A percentile compares a stretch with the other conserved stretches of the same genome.
Conservation (phyloP, 2,888 invertebrate species). For the Metellina segmentata region DNA sequence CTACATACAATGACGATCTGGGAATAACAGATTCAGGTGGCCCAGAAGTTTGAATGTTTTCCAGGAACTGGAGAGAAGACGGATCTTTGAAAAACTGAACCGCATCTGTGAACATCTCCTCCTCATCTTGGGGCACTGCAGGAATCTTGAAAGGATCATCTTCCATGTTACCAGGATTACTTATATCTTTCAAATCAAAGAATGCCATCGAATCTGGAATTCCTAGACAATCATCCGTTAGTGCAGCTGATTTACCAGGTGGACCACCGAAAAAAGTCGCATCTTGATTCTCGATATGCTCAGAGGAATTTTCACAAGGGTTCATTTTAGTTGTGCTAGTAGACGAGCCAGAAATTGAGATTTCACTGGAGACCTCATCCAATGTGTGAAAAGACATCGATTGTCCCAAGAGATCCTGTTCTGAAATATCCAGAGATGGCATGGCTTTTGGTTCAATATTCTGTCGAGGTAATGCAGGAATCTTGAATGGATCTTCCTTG, state of each 20-base stretch:
- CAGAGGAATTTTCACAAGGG: neutral
- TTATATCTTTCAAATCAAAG: neutral
- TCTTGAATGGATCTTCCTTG: neutral
- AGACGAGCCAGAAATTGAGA: neutral
- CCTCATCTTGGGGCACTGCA: conserved; percentile 8
- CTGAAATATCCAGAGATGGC: neutral
- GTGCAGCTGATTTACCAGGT: neutral
- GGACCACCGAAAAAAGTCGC: neutral
- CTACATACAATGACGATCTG: conserved; percentile 58
- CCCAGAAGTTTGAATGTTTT: conserved; percentile 55
- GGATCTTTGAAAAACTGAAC: conserved; percentile 73
- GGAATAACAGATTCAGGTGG: conserved; percentile 14
- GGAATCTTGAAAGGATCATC: conserved; percentile 5
- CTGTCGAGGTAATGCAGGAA: neutral
- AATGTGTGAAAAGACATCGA: neutral
- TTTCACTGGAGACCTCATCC: neutral
- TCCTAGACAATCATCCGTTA: neutral
- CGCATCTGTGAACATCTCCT: conserved; percentile 69
- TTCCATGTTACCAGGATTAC: neutral
- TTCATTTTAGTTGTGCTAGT: neutral
- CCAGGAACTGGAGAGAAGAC: conserved; percentile 51
- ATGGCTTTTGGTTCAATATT: neutral
- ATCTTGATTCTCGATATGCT: neutral
- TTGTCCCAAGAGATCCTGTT: neutral
- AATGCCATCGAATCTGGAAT: neutral